Base-by-base conservation (phyloP, 2,888 invertebrate genomes). In the Lordiphosa andalusiaca region DNA sequence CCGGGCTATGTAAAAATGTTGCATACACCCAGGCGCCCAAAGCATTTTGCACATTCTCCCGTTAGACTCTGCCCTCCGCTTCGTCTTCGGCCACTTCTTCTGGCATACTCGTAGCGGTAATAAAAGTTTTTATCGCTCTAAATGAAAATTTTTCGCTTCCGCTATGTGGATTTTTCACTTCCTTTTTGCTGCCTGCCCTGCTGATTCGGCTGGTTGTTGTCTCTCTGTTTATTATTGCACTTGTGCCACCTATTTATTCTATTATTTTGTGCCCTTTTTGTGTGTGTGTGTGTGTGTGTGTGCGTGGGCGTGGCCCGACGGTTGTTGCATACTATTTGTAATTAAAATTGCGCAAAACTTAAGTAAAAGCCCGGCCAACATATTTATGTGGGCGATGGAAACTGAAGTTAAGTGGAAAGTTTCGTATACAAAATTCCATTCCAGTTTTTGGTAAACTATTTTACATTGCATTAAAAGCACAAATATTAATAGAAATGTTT, bases 51-150 rank as follows among this genome's bases (percentile, higher is more conserved):
- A 53, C 68, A 68, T 65, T 65, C 58, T 59, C 47, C 36, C 47
- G 12, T 12, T 36, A 47, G 36, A 21, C 21, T 19, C 4, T n/a
- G n/a, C 25, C 6, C 6, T 25, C 25, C 25, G 47, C 47, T 12
- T 36, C n/a, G 6, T 6, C 12, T n/a, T 16, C 35, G 21, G 21
- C 16, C 19, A n/a, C 35, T 16, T 36, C 19, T 21, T 48, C 19
- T 23, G n/a, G 33, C 6, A 30, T 44, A 16, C 30, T 67, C 62
- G 67, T 66, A 63, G 62, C 66, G 58, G 53, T 58, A 60, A 74
- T 82, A 81, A 73, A 75, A 75, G 71, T 82, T 77, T 82, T 84
- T 82, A 78, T 82, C 64, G 63, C 56, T 67, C 68, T 54, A 59
- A 73, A 84, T 59, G 59, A 67, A 73, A 60, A 69, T 59, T 62